Base-by-base conservation (phyloP, 2,888 invertebrate species). In the Oscheius sp. region DNA sequence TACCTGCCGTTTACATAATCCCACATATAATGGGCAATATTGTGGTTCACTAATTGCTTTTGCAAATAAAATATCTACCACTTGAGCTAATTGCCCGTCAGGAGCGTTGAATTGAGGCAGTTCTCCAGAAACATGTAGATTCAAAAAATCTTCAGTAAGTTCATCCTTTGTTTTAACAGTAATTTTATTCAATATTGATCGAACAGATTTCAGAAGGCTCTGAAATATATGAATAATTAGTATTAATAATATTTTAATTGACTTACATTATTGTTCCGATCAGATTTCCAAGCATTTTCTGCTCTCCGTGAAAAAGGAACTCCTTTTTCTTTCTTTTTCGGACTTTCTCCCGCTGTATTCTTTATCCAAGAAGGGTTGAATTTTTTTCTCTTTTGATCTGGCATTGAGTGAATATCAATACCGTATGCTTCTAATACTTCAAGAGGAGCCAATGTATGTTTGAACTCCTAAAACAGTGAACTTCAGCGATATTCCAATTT, bases 111-210 rank as follows among this genome's bases (percentile, higher is more conserved):
- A 73, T 55, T 77, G 59, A 7, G 55, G 52, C 12, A 49, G 52
- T 1, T 27, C 16, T 55, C 68, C 69, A 3, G 78, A 75, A 18
- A 85, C 82, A 16, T 82, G 72, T 45, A 73, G 76, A 0, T 58
- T 69, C 35, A 82, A 73, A 68, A 85, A 83, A 53, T 85, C 83
- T 13, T 76, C 46, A 6, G 73, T 79, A 18, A 86, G 72, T 1
- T 74, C 79, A 0, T 70, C 74, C 72, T 81, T 79, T 9, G 81
- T 82, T 16, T 78, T 81, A 7, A 84, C 85, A 7, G 86, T 85
- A 55, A 86, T 79, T 73, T 86, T 86, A 81, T 86, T 85, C 71
- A 86, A 77, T 23, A 86, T 58, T 23, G 84, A 73, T 23, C 86
- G 81, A 21, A 83, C 80, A 25, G 75, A 74, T 70, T 84, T 84